Conservation (phyloP, 2,113 vertebrate genomes). For the Periophthalmodon schlosseri region DNA sequence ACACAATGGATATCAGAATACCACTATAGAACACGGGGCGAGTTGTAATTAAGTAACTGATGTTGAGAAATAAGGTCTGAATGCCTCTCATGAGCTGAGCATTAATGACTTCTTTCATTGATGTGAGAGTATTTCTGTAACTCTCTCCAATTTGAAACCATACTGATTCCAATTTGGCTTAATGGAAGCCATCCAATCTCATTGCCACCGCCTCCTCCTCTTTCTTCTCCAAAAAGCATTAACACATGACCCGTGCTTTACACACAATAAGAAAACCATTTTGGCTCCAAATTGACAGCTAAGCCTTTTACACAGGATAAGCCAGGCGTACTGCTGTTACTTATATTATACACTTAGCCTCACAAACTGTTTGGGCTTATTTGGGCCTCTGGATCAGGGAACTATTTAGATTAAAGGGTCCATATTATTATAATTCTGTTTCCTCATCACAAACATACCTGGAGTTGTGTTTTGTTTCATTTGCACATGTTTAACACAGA, state of each 20-base stretch:
- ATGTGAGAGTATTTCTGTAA: constrained; percentile 28
- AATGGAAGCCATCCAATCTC: constrained; percentile 33
- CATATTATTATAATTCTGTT: too few species aligned
- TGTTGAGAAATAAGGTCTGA: constrained; percentile 46
- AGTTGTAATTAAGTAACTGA: constrained; percentile 49
- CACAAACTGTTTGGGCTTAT: not conserved
- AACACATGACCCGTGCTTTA: constrained; percentile 31
- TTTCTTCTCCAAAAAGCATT: constrained; percentile 42
- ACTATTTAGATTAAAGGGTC: not conserved
- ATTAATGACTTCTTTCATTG: constrained; percentile 44
- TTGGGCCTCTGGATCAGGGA: not conserved
- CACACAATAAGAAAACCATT: constrained; percentile 23
- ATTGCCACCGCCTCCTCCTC: constrained; percentile 23
- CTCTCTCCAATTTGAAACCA: constrained; percentile 21
- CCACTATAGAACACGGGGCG: constrained; percentile 40
- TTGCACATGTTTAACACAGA: too few species aligned
- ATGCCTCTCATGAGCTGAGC: constrained; percentile 36
- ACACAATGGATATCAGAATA: constrained; percentile 52
- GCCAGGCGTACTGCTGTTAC: not conserved
- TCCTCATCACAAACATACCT: too few species aligned
- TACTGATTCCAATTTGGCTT: constrained; percentile 35
- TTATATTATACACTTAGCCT: constrained; percentile 7
- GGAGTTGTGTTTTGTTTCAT: too few species aligned
- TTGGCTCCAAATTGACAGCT: constrained; percentile 31
- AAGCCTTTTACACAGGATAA: constrained; percentile 25